phyloP scores from a whole-genome alignment of 2,888 invertebrate genomes.

The Boloria euphrosyne region DNA sequence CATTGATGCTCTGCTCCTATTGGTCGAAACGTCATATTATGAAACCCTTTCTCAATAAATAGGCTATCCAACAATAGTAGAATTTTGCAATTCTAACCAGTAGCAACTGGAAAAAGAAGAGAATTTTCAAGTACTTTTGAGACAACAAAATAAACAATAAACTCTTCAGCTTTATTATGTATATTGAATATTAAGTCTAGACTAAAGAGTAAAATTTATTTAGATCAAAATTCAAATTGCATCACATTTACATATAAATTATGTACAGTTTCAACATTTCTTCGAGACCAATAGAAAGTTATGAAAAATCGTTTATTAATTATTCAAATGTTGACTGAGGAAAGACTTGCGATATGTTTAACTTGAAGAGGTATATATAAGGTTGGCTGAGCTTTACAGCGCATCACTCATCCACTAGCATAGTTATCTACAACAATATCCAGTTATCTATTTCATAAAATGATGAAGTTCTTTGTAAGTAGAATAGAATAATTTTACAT shows the following conservation, averaged over 20 bases:
- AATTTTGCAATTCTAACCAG: too few relatives aligned
- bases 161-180: constrained; percentile 42
- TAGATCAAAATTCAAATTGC: neutral
- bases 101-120: too few relatives aligned
- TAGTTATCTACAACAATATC: constrained; percentile 24
- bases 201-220: constrained; percentile 27
- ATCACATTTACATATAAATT: constrained; percentile 28
- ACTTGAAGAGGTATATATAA: constrained; percentile 41
- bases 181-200: too few relatives aligned
- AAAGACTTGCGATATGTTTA: constrained; percentile 37
- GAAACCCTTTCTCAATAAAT: too few relatives aligned
- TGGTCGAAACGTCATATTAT: too few relatives aligned
- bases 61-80: too few relatives aligned
- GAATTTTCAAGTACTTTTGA: too few relatives aligned
- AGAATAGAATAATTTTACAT: constrained; percentile 22
- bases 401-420: constrained; percentile 32
- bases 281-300: constrained; percentile 28
- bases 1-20: too few relatives aligned
- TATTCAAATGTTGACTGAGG: constrained; percentile 32
- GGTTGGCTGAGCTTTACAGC: constrained; percentile 15
- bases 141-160: constrained; percentile 28
- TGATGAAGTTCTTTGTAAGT: constrained; percentile 60
- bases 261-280: constrained; percentile 5
- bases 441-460: too few relatives aligned
- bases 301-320: constrained; percentile 31